These are phyloP conservation scores for Acanthochromis polyacanthus DNA, from an alignment of 2,113 vertebrate species.

Conservation along the genomic window DNA sequence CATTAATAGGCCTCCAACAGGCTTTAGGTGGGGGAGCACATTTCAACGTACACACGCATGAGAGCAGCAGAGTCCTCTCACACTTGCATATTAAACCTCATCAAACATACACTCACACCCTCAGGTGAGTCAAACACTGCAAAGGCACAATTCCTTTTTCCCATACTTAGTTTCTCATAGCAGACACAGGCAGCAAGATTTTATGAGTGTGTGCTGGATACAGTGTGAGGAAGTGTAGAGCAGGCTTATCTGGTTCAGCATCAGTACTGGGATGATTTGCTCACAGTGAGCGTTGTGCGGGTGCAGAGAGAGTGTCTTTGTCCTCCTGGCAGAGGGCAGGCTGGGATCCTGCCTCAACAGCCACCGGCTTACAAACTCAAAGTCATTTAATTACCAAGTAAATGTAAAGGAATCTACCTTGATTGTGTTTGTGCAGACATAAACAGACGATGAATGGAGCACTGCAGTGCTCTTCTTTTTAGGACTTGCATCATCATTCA, in stretches of 20 bases:
- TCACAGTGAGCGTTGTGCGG: slow-evolving; percentile 55
- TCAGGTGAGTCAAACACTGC: slow-evolving; percentile 60
- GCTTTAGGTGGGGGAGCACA: slow-evolving; percentile 32
- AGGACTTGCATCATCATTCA: slow-evolving; percentile 10
- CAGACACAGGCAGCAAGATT: slow-evolving; percentile 31
- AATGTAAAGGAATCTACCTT: slow-evolving; percentile 25
- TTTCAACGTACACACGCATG: slow-evolving; percentile 39
- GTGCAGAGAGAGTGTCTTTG: slow-evolving; percentile 58
- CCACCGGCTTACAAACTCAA: slow-evolving; percentile 24
- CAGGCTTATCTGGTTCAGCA: slow-evolving; percentile 64
- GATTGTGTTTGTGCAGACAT: slow-evolving; percentile 44
- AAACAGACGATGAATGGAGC: neutral
- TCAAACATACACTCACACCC: slow-evolving; percentile 53
- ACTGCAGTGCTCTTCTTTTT: slow-evolving; percentile 9
- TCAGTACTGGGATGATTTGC: slow-evolving; percentile 57
- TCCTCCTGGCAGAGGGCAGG: slow-evolving; percentile 49
- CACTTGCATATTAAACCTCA: slow-evolving; percentile 51
- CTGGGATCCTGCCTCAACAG: slow-evolving; percentile 49
- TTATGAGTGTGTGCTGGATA: neutral
- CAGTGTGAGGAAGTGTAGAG: slow-evolving; percentile 41
- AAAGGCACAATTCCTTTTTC: slow-evolving; percentile 25
- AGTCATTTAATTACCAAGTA: slow-evolving; percentile 39
- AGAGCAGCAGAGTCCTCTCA: slow-evolving; percentile 48
- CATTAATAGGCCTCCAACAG: slow-evolving; percentile 70
- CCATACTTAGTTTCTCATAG: slow-evolving; percentile 49